Conservation (phyloP, 2,888 invertebrate genomes). For the Poecilus cupreus region DNA sequence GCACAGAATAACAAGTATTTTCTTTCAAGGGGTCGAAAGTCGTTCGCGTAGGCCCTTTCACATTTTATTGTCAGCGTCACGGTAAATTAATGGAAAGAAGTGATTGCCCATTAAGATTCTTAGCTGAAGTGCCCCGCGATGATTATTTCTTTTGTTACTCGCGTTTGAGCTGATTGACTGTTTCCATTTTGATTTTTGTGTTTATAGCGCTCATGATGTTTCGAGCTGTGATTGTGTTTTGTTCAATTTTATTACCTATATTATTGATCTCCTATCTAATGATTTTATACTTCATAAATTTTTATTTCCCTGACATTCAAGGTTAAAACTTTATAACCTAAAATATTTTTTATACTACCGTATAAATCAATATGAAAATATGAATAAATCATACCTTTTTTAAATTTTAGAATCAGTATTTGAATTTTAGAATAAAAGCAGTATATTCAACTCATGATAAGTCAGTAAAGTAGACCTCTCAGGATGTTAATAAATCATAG, state of each 20-base stretch:
- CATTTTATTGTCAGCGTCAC: constrained; percentile 58
- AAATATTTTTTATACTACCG: not conserved
- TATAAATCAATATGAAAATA: constrained; percentile 4
- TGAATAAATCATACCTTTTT: not conserved
- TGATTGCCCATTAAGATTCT: constrained; percentile 59
- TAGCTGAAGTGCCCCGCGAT: constrained; percentile 50
- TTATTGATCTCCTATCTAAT: constrained; percentile 5
- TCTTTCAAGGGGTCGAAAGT: constrained; percentile 58
- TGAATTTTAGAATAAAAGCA: not conserved
- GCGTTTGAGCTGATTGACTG: constrained; percentile 52
- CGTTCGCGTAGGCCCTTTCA: constrained; percentile 54
- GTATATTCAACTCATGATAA: too few species aligned
- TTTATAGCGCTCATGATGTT: constrained; percentile 20
- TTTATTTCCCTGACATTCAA: not conserved
- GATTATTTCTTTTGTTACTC: constrained; percentile 58
- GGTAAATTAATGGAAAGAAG: constrained; percentile 59
- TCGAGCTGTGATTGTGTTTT: constrained; percentile 1
- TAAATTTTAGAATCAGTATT: not conserved
- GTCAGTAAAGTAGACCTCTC: too few species aligned
- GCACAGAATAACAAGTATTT: constrained; percentile 58
- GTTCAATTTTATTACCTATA: constrained; percentile 15
- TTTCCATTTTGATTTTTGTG: constrained; percentile 55
- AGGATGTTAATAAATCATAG: too few species aligned
- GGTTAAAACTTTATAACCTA: constrained; percentile 6
- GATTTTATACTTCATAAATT: constrained; percentile 21